Evolutionary conservation across 2,888 invertebrate genomes (phyloP).

Genomic region (Drosophila austrosaltans): DNA sequence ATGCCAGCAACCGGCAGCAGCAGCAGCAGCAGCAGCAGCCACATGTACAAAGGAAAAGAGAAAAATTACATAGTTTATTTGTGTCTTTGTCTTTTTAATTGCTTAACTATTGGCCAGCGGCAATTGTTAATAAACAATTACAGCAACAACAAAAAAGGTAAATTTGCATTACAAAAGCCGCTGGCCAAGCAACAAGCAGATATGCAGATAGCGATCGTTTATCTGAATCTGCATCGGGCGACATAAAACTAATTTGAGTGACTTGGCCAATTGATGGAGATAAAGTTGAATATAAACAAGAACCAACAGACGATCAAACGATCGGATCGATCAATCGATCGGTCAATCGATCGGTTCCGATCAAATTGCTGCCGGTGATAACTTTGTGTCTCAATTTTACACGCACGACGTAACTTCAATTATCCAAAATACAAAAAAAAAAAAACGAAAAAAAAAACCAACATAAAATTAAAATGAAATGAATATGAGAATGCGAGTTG

Average conservation of each 20-base stretch:
- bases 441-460: not conserved
- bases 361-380: conserved; percentile 26
- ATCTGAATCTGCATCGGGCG: conserved; percentile 42
- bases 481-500: too few species aligned
- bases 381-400: conserved; percentile 61
- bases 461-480: not conserved
- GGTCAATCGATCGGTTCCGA: not conserved
- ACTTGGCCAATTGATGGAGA: conserved; percentile 51
- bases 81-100: conserved; percentile 68
- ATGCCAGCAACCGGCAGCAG: not conserved
- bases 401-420: conserved; percentile 71
- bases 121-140: conserved; percentile 77
- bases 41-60: conserved; percentile 1
- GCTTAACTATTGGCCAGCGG: conserved; percentile 72
- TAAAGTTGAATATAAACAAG: not conserved
- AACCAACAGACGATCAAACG: conserved; percentile 31
- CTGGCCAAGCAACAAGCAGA: conserved; percentile 20
- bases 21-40: conserved; percentile 5
- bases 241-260: conserved; percentile 66
- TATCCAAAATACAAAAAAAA: conserved; percentile 30
- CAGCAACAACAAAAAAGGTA: conserved; percentile 4
- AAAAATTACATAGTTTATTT: conserved; percentile 37
- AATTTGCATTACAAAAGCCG: conserved; percentile 62
- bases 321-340: conserved; percentile 10
- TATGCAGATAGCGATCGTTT: conserved; percentile 38